These are phyloP conservation scores for Linyphia triangularis DNA, from an alignment of 2,888 invertebrate species.

Conservation along the genomic window DNA sequence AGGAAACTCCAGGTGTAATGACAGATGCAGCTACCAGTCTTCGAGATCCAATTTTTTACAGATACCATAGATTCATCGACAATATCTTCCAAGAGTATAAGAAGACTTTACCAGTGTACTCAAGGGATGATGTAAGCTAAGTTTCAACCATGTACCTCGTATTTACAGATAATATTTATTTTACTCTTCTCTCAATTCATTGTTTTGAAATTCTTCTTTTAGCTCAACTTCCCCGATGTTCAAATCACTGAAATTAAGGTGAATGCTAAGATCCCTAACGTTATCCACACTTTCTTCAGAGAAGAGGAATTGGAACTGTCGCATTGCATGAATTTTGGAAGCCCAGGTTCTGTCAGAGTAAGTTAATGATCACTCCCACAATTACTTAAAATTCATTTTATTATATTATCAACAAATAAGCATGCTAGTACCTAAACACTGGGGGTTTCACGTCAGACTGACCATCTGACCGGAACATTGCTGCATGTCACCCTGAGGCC, in stretches of 20 bases:
- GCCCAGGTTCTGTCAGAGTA: conserved; percentile 66
- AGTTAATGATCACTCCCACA: too few species aligned
- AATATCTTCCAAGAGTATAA: conserved; percentile 89
- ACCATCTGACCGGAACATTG: too few species aligned
- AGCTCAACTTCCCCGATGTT: conserved; percentile 77
- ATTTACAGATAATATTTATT: too few species aligned
- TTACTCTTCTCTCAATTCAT: too few species aligned
- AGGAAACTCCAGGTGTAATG: conserved; percentile 91
- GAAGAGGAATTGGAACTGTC: conserved; percentile 88
- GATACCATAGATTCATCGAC: conserved; percentile 90
- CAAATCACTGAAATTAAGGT: conserved; percentile 76
- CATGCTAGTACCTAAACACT: too few species aligned
- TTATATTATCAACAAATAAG: too few species aligned
- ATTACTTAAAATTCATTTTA: too few species aligned
- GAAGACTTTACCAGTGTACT: conserved; percentile 86
- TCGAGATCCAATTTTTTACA: conserved; percentile 93
- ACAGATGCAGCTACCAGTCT: conserved; percentile 91
- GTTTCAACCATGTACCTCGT: too few species aligned
- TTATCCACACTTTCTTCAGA: conserved; percentile 83
- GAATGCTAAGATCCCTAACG: conserved; percentile 72
- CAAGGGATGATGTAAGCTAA: conserved; percentile 82
- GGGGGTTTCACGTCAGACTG: too few species aligned
- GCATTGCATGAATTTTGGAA: conserved; percentile 85
- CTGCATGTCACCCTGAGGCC: too few species aligned
- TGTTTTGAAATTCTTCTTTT: too few species aligned